A percentile compares a stretch with the other conserved stretches of the same genome.
Evolutionary conservation across 2,888 invertebrate species (phyloP).

Genomic region (Catocala sponsa): DNA sequence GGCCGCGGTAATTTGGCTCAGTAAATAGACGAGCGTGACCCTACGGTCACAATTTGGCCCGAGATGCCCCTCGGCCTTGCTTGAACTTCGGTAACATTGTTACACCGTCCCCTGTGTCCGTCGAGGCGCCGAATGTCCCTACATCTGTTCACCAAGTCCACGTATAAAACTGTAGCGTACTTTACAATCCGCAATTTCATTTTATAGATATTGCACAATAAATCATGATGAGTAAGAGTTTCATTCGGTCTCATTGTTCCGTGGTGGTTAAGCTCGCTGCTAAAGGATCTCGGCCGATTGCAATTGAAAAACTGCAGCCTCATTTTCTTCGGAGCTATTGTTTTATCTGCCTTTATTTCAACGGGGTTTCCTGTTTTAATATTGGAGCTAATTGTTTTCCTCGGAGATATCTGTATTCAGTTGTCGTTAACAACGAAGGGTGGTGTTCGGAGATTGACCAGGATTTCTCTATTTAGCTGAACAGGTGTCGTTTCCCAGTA

Average conservation of each 20-base stretch:
- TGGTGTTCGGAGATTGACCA: conserved; percentile 50
- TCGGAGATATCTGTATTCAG: conserved; percentile 57
- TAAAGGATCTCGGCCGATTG: conserved; percentile 61
- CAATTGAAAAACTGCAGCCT: conserved; percentile 71
- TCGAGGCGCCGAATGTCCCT: conserved; percentile 75
- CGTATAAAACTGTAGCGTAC: conserved; percentile 76
- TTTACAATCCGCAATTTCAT: conserved; percentile 78
- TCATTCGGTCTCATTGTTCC: conserved; percentile 67
- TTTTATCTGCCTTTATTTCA: conserved; percentile 61
- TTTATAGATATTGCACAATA: conserved; percentile 77
- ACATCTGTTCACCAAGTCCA: conserved; percentile 79
- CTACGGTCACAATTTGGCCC: conserved; percentile 80
- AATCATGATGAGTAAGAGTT: conserved; percentile 70
- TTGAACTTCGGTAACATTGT: conserved; percentile 83
- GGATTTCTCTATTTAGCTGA: conserved; percentile 70
- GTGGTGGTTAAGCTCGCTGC: conserved; percentile 52
- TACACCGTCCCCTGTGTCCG: conserved; percentile 79
- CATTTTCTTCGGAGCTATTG: conserved; percentile 65
- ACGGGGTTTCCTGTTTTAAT: conserved; percentile 60
- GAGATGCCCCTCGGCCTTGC: conserved; percentile 77
- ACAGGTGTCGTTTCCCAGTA: conserved; percentile 79
- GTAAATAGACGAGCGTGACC: conserved; percentile 78
- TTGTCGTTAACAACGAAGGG: conserved; percentile 48
- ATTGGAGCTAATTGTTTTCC: conserved; percentile 63
- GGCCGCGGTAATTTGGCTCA: conserved; percentile 73